Conservation (phyloP, 92 coral and sea anemone species). For the Epizoanthus scotinus region DNA sequence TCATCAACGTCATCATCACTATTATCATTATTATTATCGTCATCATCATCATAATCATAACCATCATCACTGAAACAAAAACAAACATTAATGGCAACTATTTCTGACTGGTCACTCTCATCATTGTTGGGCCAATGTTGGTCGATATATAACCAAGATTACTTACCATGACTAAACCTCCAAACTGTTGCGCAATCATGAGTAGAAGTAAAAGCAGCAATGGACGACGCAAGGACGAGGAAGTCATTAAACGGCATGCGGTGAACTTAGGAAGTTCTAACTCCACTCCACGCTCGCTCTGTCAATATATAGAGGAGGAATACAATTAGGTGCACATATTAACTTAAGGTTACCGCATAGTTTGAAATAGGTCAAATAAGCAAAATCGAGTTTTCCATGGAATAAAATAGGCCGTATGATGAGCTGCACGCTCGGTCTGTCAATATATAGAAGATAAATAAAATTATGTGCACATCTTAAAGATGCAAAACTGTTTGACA, state of each 20-base stretch:
- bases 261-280: constrained; percentile 23
- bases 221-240: constrained; percentile 35
- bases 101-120: background rate
- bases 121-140: background rate
- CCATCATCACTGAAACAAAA: background rate
- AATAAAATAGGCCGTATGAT: too few relatives aligned
- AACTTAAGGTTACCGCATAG: too few relatives aligned
- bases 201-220: constrained; percentile 23
- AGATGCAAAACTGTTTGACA: too few relatives aligned
- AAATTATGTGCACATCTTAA: background rate
- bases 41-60: too few relatives aligned
- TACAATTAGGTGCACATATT: background rate
- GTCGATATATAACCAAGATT: background rate
- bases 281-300: constrained; percentile 32
- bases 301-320: background rate
- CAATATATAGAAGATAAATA: too few relatives aligned
- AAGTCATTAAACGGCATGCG: background rate
- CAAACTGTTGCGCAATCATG: constrained; percentile 25
- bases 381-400: too few relatives aligned
- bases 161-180: constrained; percentile 32
- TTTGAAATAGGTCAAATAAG: too few relatives aligned
- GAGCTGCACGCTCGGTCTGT: constrained; percentile 16
- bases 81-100: background rate
- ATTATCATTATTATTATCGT: too few relatives aligned
- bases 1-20: too few relatives aligned